Base-by-base conservation (phyloP, 2,888 invertebrate species). In the Gari tellinella region DNA sequence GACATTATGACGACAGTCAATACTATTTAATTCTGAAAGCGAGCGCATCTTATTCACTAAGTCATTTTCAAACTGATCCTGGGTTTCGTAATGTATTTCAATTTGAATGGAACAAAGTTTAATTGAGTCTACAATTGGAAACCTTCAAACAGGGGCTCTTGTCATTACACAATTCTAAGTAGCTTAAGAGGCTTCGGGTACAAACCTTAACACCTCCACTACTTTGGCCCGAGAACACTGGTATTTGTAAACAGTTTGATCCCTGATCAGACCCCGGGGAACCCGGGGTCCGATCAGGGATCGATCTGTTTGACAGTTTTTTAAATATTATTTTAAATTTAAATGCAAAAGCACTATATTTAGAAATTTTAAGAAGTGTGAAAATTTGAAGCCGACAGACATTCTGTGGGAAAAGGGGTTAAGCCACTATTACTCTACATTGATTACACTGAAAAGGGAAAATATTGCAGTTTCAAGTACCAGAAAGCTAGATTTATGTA, bases 1-100 rank as follows among this genome's bases (percentile, higher is more conserved):
- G 86, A 86, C 86, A 73, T 69, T 41, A 60, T 64, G 86, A 81
- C 86, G 83, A 77, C 86, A 70, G 31, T 31, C 4, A 31, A 31
- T 31, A 31, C 5, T 10, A 31, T 31, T 31, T 31, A 31, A 31
- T 7, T 31, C 31, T 4, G 31, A 31, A 31, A 10, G 10, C 31
- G 31, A 31, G 10, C 31, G 4, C 31, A 69, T 77, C 74, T 56
- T 68, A 63, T 73, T 73, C 77, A 77, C 43, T 45, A 51, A 52
- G 46, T 65, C 68, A 65, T 48, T 60, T 56, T 56, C 58, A 46
- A 61, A 74, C 60, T 73, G 72, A 70, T 61, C 52, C 49, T 55
- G 58, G 40, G 38, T 57, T 69, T 55, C 56, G 51, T 74, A 79
- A 79, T 74, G 67, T 61, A 55, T 77, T 77, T 77, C 57, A 68